Evolutionary conservation across 2,888 invertebrate species (phyloP), one percentile per base, ranked within the genome.

Genomic region (Eupithecia pulchellata): DNA sequence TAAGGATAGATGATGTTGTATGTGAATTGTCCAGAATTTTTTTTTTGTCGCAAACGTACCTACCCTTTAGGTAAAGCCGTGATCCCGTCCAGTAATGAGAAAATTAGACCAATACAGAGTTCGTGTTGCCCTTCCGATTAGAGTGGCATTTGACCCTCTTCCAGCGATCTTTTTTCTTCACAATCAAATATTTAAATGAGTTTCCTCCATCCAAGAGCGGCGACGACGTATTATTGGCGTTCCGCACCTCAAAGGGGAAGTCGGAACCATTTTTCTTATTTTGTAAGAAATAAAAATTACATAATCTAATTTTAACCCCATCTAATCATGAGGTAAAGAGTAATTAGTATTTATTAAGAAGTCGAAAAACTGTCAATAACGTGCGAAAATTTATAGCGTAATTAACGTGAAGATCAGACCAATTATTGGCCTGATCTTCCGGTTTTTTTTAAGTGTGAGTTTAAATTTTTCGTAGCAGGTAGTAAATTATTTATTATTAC

Each of bases 161-260:
- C 82, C 82, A 83, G 73, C 75, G 76, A 84, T 83, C 84, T 86
- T 88, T 75, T 69, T 87, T 84, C 83, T 88, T 84, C 84, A 89
- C 89, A 92, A 92, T 93, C 91, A 91, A 91, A 92, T 89, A 92
- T 91, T 92, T 91, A 91, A 91, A 93, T 91, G 90, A 91, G 88
- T 88, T 91, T 89, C 83, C 89, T 81, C 86, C 84, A 84, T 86
- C 86, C 86, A 82, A 78, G 84, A 82, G 86, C 83, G 80, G 81
- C 85, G 81, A 68, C 85, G 86, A 68, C 85, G 86, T 85, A 85
- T 88, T 91, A 90, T 84, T 85, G 20, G 64, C 47, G 32, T 47
- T 25, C 47, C 20, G 47, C 13, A 13, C 27, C 20, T 20, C 62
- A 17, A n/a, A 42, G 14, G 29, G n/a, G 39, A 63, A 63, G 14